Base-by-base conservation (phyloP, 2,113 vertebrate species). In the Lophura nycthemera region DNA sequence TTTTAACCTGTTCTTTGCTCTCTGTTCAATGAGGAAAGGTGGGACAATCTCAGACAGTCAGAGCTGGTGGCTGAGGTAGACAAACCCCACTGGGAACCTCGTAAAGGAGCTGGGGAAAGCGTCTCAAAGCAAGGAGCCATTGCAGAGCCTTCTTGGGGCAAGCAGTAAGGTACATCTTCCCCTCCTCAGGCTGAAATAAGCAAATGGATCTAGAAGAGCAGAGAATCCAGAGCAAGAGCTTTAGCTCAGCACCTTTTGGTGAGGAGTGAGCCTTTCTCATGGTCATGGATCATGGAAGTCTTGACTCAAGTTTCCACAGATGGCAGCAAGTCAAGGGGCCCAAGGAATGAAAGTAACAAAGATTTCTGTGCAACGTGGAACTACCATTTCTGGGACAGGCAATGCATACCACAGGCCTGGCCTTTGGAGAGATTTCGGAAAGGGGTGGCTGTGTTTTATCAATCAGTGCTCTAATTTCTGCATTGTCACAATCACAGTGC, bases 281-380 rank as follows among this genome's bases (percentile, higher is more conserved):
- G 78, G 73, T 63, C 78, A 76, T 86, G 2, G 1, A 91, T 87
- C 71, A 4, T 4, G 75, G 54, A 59, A 76, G 48, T 56, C 90
- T 70, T 85, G 67, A 89, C 60, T 93, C 72, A 74, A 27, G 52
- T 95, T 96, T 95, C 82, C 79, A 84, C 50, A 52, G 36, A 74
- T 3, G 8, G 48, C 38, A 81, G 10, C 24, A 75, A 81, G 74
- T 83, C 77, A 89, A 80, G 84, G 22, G 73, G 65, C 75, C 60
- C 47, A 67, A 22, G 50, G 85, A 70, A 56, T 50, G 72, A 88
- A 92, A 77, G 32, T 3, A 70, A 70, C 86, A 54, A 50, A 50
- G 36, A 81, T 95, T 96, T 92, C 92, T 61, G 16, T 57, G 34
- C 2, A 6, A 77, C 52, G 42, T 91, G 78, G 78, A 56, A 77